Conservation (phyloP, 2,888 invertebrate genomes). For the Apomyelois bistriatella region DNA sequence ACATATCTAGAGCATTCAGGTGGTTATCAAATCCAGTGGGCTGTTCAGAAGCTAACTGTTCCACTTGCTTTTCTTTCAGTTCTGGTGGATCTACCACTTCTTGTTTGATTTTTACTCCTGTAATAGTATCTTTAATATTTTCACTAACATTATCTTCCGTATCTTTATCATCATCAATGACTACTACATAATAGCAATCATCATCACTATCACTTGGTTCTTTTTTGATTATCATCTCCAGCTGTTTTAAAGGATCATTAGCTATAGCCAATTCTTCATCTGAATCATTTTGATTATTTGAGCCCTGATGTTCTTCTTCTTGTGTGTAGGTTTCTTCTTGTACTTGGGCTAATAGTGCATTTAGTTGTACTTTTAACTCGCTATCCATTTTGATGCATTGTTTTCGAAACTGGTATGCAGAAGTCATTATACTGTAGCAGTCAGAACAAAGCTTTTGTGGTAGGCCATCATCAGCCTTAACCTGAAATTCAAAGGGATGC, state of each 20-base stretch:
- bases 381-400: conserved; percentile 71
- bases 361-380: conserved; percentile 58
- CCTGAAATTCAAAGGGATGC: conserved; percentile 6
- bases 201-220: conserved; percentile 70
- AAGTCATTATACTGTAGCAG: conserved; percentile 55
- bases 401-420: conserved; percentile 63
- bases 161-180: conserved; percentile 59
- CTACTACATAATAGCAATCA: conserved; percentile 71
- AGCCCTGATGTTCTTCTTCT: conserved; percentile 22
- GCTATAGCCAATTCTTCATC: conserved; percentile 38
- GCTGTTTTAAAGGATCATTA: conserved; percentile 59
- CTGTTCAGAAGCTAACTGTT: background rate
- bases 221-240: conserved; percentile 60
- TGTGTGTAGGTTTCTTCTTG: conserved; percentile 29
- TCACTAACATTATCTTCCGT: conserved; percentile 24
- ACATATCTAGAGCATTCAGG: conserved; percentile 51
- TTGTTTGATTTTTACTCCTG: conserved; percentile 22
- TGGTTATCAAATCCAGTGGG: conserved; percentile 17
- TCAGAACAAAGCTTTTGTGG: conserved; percentile 46
- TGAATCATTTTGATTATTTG: conserved; percentile 22
- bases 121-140: conserved; percentile 8
- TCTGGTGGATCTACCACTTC: conserved; percentile 22
- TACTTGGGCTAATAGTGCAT: conserved; percentile 37
- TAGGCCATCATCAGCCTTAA: conserved; percentile 14
- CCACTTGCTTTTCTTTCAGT: conserved; percentile 16